Percentiles rank a stretch among this genome's conserved stretches.
Evolutionary conservation across 2,113 vertebrate species (phyloP).

Genomic region (Rhynchopsitta pachyrhyncha): DNA sequence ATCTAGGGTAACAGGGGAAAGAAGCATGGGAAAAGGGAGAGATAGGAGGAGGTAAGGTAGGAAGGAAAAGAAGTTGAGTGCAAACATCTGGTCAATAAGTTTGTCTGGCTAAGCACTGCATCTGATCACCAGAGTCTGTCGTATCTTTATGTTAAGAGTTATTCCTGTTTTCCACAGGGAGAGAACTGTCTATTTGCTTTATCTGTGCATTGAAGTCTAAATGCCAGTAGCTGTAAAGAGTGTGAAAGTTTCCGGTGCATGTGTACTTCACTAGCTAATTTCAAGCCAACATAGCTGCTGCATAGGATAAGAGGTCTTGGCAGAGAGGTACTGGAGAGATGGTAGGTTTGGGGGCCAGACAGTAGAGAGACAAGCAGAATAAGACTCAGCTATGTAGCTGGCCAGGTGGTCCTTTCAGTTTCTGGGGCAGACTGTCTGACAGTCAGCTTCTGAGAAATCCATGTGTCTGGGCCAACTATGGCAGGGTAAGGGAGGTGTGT

Average conservation of each 20-base stretch:
- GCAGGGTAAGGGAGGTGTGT: accelerated
- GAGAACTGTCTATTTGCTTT: not conserved
- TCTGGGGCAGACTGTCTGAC: not conserved
- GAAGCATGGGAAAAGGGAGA: not conserved
- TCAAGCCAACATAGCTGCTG: not conserved
- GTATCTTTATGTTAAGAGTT: not conserved
- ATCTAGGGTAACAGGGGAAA: accelerated
- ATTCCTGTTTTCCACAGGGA: not conserved
- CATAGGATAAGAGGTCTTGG: not conserved
- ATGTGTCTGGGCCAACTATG: not conserved
- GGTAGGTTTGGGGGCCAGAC: not conserved
- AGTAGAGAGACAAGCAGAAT: not conserved
- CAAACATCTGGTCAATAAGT: not conserved
- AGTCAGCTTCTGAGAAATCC: not conserved
- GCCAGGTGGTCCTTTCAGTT: not conserved
- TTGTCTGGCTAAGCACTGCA: not conserved
- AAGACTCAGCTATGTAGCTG: not conserved
- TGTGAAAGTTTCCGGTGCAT: not conserved
- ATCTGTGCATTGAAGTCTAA: not conserved
- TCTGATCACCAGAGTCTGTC: not conserved
- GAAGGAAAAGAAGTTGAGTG: not conserved
- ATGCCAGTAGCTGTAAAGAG: not conserved
- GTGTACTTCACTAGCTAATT: not conserved
- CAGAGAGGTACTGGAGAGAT: not conserved
- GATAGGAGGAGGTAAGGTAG: not conserved